These are phyloP conservation scores for Sapayoa aenigma DNA, from an alignment of 2,113 vertebrate genomes.

Conservation along the genomic window DNA sequence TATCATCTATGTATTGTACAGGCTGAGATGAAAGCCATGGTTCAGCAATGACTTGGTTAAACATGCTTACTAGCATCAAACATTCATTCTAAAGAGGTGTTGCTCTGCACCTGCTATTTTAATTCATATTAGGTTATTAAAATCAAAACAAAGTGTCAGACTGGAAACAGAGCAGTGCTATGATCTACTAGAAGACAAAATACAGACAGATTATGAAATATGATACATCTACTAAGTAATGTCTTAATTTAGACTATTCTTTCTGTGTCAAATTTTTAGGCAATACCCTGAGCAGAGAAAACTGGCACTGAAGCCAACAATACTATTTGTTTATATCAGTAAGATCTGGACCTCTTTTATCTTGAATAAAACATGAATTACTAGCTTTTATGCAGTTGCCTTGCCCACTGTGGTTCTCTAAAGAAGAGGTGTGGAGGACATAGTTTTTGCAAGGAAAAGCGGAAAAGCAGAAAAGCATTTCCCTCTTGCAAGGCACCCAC, in stretches of 20 bases:
- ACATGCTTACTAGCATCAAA: conserved; percentile 6
- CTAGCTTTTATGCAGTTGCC: neutral
- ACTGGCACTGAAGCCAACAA: neutral
- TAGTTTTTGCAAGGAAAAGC: neutral
- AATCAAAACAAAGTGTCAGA: conserved; percentile 19
- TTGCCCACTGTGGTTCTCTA: neutral
- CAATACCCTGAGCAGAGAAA: neutral
- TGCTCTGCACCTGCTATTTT: conserved; percentile 29
- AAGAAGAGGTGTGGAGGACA: neutral
- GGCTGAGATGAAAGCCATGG: neutral
- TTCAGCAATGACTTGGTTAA: neutral
- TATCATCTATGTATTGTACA: neutral
- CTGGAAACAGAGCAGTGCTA: neutral
- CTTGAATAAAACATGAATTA: neutral
- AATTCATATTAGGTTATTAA: conserved; percentile 4
- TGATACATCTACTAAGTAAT: neutral
- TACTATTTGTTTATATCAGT: neutral
- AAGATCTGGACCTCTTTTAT: neutral
- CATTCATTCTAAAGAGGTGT: neutral
- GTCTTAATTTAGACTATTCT: neutral
- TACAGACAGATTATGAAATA: neutral
- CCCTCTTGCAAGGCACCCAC: neutral
- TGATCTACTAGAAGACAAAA: neutral
- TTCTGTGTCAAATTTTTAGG: neutral
- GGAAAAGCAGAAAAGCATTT: neutral